Evolutionary conservation across 1,140 invertebrate genomes (phyloP).

Genomic region (Caerostris darwini): DNA sequence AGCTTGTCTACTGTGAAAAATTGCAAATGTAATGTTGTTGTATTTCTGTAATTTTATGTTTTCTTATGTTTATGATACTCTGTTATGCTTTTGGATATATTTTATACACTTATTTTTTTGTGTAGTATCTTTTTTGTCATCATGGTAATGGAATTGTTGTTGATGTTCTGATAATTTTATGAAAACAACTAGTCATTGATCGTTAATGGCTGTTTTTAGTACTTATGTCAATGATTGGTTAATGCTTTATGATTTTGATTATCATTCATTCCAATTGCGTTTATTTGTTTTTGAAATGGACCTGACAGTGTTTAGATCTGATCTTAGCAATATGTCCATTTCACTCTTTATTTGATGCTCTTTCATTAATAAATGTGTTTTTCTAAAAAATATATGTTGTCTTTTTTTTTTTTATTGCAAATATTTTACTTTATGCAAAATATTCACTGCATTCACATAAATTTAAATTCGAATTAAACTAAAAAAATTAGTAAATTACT

Average conservation of each 20-base stretch:
- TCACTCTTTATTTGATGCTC: constrained; percentile 36
- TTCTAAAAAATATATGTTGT: neutral
- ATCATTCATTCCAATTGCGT: neutral
- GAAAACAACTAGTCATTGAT: neutral
- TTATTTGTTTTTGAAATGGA: constrained; percentile 37
- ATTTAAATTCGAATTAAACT: no score
- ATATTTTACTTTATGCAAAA: neutral
- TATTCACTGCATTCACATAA: no score
- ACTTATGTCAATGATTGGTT: neutral
- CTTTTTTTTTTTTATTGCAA: neutral
- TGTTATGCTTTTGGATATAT: neutral
- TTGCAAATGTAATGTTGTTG: neutral
- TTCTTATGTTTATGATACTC: neutral
- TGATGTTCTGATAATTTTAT: neutral
- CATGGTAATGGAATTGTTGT: neutral
- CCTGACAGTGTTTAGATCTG: constrained; percentile 17
- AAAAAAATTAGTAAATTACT: no score
- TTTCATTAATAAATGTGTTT: constrained; percentile 61
- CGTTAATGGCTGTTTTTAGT: neutral
- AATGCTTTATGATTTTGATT: neutral
- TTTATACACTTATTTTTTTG: neutral
- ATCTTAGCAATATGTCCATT: constrained; percentile 60
- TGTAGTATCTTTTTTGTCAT: neutral
- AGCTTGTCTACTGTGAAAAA: neutral
- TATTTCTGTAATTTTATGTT: neutral